Evolutionary conservation across 2,888 invertebrate genomes (phyloP).

Genomic region (Zhuqinia jingwanae): DNA sequence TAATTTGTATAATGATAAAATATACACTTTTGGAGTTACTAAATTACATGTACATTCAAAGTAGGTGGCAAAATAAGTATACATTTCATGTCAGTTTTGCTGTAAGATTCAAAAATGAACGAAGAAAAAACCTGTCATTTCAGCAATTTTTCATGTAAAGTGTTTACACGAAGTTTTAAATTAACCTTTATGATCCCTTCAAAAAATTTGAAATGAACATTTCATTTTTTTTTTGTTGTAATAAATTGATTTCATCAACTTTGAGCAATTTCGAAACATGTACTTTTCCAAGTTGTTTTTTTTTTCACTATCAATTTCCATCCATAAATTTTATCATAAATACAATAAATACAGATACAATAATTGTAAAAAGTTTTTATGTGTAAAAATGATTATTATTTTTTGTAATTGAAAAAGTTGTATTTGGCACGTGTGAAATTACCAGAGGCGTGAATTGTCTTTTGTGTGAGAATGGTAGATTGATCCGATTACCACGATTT

Average conservation of each 20-base stretch:
- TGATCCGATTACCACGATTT: slow-evolving; percentile 70
- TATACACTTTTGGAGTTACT: too few relatives aligned
- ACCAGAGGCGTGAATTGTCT: slow-evolving; percentile 26
- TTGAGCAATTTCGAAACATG: not conserved
- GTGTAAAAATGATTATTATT: too few relatives aligned
- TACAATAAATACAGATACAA: too few relatives aligned
- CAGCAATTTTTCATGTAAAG: not conserved
- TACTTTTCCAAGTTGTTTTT: not conserved
- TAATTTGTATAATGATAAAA: too few relatives aligned
- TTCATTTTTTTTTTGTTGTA: not conserved
- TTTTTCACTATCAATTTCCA: too few relatives aligned
- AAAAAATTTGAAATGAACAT: not conserved
- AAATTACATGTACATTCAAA: too few relatives aligned
- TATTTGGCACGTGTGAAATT: slow-evolving; percentile 48
- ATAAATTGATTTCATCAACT: not conserved
- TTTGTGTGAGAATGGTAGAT: slow-evolving; percentile 55
- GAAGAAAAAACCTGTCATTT: not conserved
- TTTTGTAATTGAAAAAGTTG: not conserved
- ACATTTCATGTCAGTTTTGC: not conserved
- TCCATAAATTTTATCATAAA: too few relatives aligned
- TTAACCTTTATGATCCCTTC: slow-evolving; percentile 35
- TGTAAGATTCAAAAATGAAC: too few relatives aligned
- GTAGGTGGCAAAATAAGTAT: too few relatives aligned
- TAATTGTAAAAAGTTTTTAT: too few relatives aligned
- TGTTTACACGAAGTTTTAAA: not conserved